Evolutionary conservation across 2,113 vertebrate species (phyloP), one percentile per base, ranked within the genome.

Genomic region (Heptranchias perlo): DNA sequence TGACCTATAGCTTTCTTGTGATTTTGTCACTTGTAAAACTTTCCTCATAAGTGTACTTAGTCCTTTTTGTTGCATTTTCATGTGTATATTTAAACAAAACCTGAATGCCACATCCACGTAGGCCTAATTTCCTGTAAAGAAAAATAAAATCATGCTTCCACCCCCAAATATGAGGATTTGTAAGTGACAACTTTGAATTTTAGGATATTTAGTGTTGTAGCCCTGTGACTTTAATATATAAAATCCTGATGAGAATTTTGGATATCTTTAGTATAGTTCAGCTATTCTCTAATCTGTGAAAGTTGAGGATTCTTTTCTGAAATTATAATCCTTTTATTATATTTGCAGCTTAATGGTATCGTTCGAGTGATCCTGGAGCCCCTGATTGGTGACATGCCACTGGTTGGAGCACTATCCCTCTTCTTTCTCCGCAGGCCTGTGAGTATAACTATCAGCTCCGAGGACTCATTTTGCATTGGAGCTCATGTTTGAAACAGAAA

Each of bases 401-500:
- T 99, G 95, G 97, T 99, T 96, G 99, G 99, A 96, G 99, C 99
- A 3, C 95, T 99, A 47, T 99, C 99, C 0, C 96, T 99, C 96
- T 99, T 99, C 96, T 99, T 99, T 97, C 98, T 99, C 96, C 98
- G 99, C 96, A 99, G 99, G 96, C 99, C 99, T 4, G 99, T 99
- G 97, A 99, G 98, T 98, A 91, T 86, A 96, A 49, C 49, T 69
- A 47, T 95, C 47, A 95, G 31, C 64, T 67, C 62, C 87, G 13
- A 4, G 52, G 61, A 92, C 28, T 95, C n/a, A 39, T 7, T 18
- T 67, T 28, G 28, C 44, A 7, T 47, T 95, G 65, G 64, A 69
- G 13, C 31, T 52, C 1, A 6, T 73, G 44, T 73, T 65, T 11
- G 21, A 65, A 67, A 65, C 6, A 10, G 73, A 73, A 73, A 8